These are phyloP conservation scores for Cottoperca gobio DNA, from an alignment of 2,797 vertebrate genomes.

Conservation along the genomic window DNA sequence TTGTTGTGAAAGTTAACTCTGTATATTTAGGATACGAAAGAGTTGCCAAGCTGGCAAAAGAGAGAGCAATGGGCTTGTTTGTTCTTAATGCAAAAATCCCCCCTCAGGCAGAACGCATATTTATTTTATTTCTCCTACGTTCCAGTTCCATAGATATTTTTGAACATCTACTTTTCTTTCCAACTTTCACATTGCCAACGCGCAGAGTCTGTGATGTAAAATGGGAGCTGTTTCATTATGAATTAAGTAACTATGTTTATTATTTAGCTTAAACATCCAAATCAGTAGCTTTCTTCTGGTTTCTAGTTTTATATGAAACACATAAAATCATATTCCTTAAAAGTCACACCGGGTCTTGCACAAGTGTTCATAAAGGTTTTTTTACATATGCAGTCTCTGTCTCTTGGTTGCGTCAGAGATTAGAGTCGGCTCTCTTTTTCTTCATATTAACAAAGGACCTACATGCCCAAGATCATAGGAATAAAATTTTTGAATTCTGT, in stretches of 20 bases:
- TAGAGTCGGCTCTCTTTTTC: slow-evolving; percentile 41
- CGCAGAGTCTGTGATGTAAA: slow-evolving; percentile 24
- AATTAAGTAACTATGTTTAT: not conserved
- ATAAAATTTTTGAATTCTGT: slow-evolving; percentile 65
- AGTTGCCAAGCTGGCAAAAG: slow-evolving; percentile 57
- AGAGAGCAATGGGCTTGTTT: slow-evolving; percentile 33
- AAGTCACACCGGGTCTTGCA: slow-evolving; percentile 14
- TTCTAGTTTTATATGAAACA: slow-evolving; percentile 37
- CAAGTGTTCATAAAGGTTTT: slow-evolving; percentile 48
- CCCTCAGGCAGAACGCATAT: slow-evolving; percentile 43
- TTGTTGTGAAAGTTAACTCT: slow-evolving; percentile 67
- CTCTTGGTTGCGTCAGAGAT: slow-evolving; percentile 65
- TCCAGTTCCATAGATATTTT: slow-evolving; percentile 58
- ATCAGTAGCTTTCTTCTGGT: not conserved
- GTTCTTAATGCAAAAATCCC: slow-evolving; percentile 40
- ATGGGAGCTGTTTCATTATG: slow-evolving; percentile 24
- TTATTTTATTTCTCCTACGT: slow-evolving; percentile 32
- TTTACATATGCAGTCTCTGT: slow-evolving; percentile 49
- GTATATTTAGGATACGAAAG: slow-evolving; percentile 47
- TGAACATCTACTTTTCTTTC: slow-evolving; percentile 34
- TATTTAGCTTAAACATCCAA: slow-evolving; percentile 20
- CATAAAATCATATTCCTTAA: slow-evolving; percentile 20
- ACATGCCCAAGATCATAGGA: slow-evolving; percentile 60
- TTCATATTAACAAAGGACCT: slow-evolving; percentile 57
- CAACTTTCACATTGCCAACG: slow-evolving; percentile 12